Evolutionary conservation across 1,140 invertebrate species (phyloP).

Genomic region (Hirudo medicinalis): DNA sequence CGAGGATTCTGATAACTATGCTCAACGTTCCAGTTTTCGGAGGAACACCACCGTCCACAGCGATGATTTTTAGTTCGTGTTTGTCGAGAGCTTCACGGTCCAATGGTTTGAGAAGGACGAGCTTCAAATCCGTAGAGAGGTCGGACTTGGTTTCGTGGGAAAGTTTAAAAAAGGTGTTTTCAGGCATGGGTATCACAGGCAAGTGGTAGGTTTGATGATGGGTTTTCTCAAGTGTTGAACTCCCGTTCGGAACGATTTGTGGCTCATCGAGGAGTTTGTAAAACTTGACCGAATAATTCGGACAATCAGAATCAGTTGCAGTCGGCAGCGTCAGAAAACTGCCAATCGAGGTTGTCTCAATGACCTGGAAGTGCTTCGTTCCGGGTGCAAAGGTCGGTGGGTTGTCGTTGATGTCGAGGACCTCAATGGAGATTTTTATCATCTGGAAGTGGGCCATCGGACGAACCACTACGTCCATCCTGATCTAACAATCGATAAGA

Average conservation of each 20-base stretch:
- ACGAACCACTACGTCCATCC: neutral
- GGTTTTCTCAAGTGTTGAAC: neutral
- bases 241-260: neutral
- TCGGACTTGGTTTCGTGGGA: neutral
- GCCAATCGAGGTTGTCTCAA: constrained; percentile 54
- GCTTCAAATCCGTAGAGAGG: constrained; percentile 12
- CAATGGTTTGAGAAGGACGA: constrained; percentile 47
- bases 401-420: constrained; percentile 23
- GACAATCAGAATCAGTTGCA: constrained; percentile 76
- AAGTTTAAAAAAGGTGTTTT: neutral
- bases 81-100: constrained; percentile 48
- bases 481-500: neutral
- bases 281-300: constrained; percentile 72
- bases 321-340: constrained; percentile 37
- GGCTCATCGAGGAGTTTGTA: constrained; percentile 77
- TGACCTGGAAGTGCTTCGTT: neutral
- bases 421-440: constrained; percentile 14
- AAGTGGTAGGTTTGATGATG: neutral
- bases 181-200: neutral
- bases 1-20: neutral
- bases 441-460: neutral
- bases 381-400: constrained; percentile 6
- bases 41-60: neutral
- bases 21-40: constrained; percentile 1
- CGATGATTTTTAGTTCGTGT: constrained; percentile 9